Evolutionary conservation across 2,888 invertebrate species (phyloP), one percentile per base, ranked within the genome.

Genomic region (Teleiodes luculella): DNA sequence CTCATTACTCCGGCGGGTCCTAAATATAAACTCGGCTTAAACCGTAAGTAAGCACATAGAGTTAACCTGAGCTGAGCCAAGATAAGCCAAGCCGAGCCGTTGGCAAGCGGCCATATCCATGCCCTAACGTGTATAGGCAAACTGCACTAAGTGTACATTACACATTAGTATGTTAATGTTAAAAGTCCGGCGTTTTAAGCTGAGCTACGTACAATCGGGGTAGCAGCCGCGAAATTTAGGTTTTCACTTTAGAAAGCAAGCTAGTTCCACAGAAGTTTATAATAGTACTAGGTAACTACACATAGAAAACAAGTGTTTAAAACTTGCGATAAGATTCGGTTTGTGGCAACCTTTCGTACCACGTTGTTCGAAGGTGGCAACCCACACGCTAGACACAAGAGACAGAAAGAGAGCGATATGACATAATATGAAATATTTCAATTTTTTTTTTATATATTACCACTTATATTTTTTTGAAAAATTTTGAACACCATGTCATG

Each of bases 61-160:
- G 45, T 45, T 46, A 47, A 47, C 46, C 33, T 47, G 31, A 59
- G 61, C 57, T 64, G 63, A 68, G 61, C 66, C 53, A 49, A 56
- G 56, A 55, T 54, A 57, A 53, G 54, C 57, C 55, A 16, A 31
- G 39, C 41, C 35, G 43, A 46, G 50, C 52, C 28, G 56, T 56
- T 71, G 70, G 70, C 70, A 70, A 57, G 50, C 51, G 56, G 64
- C 70, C 68, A 71, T 63, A 63, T 61, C 58, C 56, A 54, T 45
- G 55, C 55, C 55, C 45, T 48, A 52, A 53, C 54, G 50, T 56
- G 52, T 30, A 39, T 45, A 52, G 18, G 51, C 39, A 51, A 53
- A 53, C 37, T 36, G 55, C 56, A 45, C 48, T 55, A n/a, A 36
- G 30, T 48, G 31, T 24, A 52, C 55, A 56, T 60, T 58, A 58